phyloP scores from a whole-genome alignment of 2,888 invertebrate genomes.

The Epicampocera succincta region DNA sequence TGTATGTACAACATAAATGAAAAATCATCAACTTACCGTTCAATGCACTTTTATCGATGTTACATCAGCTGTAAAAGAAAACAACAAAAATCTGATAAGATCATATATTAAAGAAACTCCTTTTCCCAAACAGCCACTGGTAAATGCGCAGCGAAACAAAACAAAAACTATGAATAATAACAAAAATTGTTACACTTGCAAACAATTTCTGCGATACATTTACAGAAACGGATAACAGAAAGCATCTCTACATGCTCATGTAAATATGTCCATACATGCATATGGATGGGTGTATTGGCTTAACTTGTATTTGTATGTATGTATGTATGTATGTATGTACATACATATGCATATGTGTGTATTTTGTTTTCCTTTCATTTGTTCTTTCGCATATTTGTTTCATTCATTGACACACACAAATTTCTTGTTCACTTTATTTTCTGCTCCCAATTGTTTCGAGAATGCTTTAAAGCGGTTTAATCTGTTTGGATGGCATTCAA shows the following conservation, averaged over 20 bases:
- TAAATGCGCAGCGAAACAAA: neutral
- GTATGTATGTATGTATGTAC: neutral
- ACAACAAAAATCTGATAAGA: conserved; percentile 40
- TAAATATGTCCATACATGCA: conserved; percentile 2
- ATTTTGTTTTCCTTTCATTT: conserved; percentile 41
- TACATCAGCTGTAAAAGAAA: conserved; percentile 44
- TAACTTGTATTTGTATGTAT: no score
- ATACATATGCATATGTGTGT: conserved; percentile 2
- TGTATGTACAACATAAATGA: no score
- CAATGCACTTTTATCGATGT: conserved; percentile 1
- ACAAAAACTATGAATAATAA: conserved; percentile 48
- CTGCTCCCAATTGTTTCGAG: conserved; percentile 79
- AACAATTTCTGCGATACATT: neutral
- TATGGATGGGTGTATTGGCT: conserved; percentile 4
- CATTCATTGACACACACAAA: conserved; percentile 64
- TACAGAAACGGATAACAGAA: neutral
- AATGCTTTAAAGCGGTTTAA: conserved; percentile 81
- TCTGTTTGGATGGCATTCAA: conserved; percentile 81
- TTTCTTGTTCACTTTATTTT: conserved; percentile 47
- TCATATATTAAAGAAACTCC: conserved; percentile 45
- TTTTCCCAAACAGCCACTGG: conserved; percentile 14
- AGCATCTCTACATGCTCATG: neutral
- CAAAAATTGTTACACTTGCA: conserved; percentile 48
- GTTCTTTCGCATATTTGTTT: conserved; percentile 10
- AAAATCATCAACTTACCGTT: no score